These are phyloP conservation scores for Manacus vitellinus DNA, from an alignment of 2,113 vertebrate species.

Conservation along the genomic window DNA sequence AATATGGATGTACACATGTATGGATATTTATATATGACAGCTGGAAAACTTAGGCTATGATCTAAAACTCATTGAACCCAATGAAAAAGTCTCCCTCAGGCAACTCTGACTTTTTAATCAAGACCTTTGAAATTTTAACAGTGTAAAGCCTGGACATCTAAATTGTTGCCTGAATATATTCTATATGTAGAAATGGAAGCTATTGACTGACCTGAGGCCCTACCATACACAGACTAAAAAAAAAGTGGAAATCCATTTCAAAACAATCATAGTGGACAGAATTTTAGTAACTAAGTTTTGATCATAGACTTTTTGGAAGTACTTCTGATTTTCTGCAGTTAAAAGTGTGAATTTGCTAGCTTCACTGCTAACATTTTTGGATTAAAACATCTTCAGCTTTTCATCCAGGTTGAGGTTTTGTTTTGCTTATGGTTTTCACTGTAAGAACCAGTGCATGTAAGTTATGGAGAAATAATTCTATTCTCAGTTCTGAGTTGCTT, in stretches of 20 bases:
- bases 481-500: background rate
- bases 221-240: background rate
- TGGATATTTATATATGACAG: background rate
- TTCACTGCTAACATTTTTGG: background rate
- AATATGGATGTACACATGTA: background rate
- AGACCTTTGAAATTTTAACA: background rate
- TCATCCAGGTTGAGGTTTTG: background rate
- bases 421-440: background rate
- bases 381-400: background rate
- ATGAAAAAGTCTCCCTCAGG: background rate
- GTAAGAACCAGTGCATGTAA: background rate
- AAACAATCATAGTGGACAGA: background rate
- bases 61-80: background rate
- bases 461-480: background rate
- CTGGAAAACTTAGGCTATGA: background rate
- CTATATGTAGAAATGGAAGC: background rate
- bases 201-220: background rate
- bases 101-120: background rate
- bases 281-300: background rate
- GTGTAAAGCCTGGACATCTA: background rate
- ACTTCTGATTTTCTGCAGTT: background rate
- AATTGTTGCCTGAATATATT: background rate
- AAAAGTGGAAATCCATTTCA: background rate
- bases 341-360: background rate
- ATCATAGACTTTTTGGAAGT: background rate